Evolutionary conservation across 53 echinoderm and acorn worm genomes (phyloP), one percentile per base, ranked within the genome.

Genomic region (Holothuria scabra): DNA sequence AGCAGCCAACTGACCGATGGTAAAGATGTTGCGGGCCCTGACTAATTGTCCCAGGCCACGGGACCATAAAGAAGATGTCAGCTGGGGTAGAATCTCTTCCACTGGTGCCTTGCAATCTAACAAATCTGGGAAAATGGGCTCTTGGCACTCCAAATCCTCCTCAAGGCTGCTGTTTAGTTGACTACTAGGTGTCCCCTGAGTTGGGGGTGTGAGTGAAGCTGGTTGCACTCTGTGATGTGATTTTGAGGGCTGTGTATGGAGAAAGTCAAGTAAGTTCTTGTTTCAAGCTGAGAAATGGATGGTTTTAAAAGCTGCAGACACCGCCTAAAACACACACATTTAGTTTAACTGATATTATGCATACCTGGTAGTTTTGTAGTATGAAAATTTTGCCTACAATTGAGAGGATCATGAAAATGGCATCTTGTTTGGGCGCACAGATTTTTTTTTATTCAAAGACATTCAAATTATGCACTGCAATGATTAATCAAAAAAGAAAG

Each of bases 61-160:
- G 8, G 92, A 92, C 94, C 94, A 99, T 88, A 95, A 91, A 12
- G 94, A 94, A 0, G 99, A 99, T 9, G 99, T 99, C 66, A 99
- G 84, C 84, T 93, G 92, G 0, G 91, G 94, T 9, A 99, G 65
- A 32, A 99, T 87, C 29, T 68, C 83, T 56, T 92, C 99, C 31
- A 99, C 94, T 0, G 94, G 95, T 33, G 87, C 83, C 26, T 89
- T 59, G 84, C 99, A 99, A 35, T 91, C 91, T 0, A 68, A 63
- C 28, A 99, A 79, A 64, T 92, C 85, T 11, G 99, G 94, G 65
- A 84, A 99, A 31, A 99, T 92, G 24, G 79, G 68, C 30, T 95
- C 92, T 57, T 90, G 94, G 31, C 82, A 83, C 28, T 93, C 96
- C 19, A 59, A 90, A 29, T 93, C 90, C 33, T 93, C 93, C 31